Conservation (phyloP, 2,797 vertebrate species). For the Rhynchonycteris naso region DNA sequence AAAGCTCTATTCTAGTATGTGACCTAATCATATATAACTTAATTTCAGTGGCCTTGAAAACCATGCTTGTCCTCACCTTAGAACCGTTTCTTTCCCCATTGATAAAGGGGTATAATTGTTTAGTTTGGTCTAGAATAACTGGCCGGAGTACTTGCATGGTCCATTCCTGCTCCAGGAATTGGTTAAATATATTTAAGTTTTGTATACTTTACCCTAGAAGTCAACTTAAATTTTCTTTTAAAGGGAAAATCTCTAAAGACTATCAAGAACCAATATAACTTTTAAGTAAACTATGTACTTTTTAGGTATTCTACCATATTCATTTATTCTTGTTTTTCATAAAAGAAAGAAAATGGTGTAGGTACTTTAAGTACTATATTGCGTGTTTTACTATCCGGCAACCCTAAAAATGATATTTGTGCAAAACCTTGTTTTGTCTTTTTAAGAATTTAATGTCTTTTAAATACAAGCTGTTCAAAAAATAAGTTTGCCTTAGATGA, state of each 20-base stretch:
- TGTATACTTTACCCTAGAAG: not conserved
- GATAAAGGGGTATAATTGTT: not conserved
- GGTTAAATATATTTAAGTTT: not conserved
- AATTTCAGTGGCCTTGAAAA: conserved; percentile 33
- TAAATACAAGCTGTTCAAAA: not conserved
- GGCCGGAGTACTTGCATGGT: not conserved
- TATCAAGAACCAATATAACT: not conserved
- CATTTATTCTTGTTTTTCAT: not conserved
- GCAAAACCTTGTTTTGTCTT: not conserved
- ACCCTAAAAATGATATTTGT: not conserved
- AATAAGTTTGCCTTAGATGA: not conserved
- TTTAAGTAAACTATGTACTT: conserved; percentile 10
- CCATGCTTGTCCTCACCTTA: conserved; percentile 10
- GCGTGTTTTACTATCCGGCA: not conserved
- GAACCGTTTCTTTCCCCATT: not conserved
- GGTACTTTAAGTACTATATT: not conserved
- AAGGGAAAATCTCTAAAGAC: not conserved
- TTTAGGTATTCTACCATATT: not conserved
- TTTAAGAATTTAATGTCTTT: not conserved
- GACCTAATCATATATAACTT: conserved; percentile 25
- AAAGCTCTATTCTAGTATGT: conserved; percentile 19
- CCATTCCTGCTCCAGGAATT: not conserved
- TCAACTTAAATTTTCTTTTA: conserved; percentile 36
- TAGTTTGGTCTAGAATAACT: conserved; percentile 35
- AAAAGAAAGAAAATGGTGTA: not conserved